These are phyloP conservation scores for Cephus nigrinus DNA, from an alignment of 2,888 invertebrate genomes.

Conservation along the genomic window DNA sequence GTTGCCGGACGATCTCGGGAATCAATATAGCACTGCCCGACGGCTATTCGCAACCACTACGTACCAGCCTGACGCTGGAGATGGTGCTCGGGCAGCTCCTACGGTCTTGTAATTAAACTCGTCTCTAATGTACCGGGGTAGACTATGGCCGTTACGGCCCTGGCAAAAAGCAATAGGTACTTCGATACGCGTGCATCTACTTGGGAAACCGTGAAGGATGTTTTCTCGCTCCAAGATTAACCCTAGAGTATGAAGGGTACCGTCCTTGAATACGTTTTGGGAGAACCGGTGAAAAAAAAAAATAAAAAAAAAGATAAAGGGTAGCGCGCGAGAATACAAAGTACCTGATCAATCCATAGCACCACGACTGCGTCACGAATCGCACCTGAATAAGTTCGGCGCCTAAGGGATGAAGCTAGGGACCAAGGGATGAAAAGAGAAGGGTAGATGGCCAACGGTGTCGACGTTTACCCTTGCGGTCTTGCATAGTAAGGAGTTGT, in stretches of 20 bases:
- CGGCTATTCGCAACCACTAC: conserved; percentile 42
- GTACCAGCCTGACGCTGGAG: conserved; percentile 1
- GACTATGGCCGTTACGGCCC: conserved; percentile 35
- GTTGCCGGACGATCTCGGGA: conserved; percentile 44
- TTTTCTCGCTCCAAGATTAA: background rate
- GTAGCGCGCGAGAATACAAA: background rate
- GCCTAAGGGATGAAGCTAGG: background rate
- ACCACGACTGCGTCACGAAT: background rate
- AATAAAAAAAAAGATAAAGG: background rate
- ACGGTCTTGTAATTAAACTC: conserved; percentile 47
- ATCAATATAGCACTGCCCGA: conserved; percentile 49
- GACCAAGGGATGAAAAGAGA: background rate
- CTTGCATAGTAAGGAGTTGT: conserved; percentile 41
- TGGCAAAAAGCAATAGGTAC: background rate
- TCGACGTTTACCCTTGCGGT: conserved; percentile 25
- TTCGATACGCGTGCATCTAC: background rate
- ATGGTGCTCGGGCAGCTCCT: conserved; percentile 24
- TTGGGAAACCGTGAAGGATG: background rate
- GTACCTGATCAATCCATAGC: background rate
- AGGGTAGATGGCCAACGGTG: background rate
- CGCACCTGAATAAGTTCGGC: background rate
- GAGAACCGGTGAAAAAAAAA: background rate
- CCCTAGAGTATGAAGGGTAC: background rate
- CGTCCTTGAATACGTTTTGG: background rate
- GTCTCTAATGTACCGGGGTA: conserved; percentile 45